phyloP scores from a whole-genome alignment of 1,140 invertebrate species.

The Myzus persicae region DNA sequence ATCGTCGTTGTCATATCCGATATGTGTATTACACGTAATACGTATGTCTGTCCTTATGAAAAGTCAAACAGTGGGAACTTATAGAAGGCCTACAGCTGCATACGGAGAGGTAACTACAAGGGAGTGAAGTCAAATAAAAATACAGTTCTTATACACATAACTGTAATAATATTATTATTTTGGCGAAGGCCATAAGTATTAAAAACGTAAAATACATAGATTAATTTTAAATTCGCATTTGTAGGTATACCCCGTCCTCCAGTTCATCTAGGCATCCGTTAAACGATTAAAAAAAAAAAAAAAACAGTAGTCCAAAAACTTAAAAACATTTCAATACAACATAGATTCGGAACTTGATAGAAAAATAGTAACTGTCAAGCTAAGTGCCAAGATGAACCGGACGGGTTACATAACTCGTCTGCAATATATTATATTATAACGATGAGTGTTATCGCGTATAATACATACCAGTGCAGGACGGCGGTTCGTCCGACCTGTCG shows the following conservation, averaged over 20 bases:
- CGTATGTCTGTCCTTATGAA: too few relatives aligned
- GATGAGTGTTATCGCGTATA: not conserved
- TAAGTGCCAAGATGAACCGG: too few relatives aligned
- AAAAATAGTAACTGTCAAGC: too few relatives aligned
- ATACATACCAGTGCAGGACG: slow-evolving; percentile 75
- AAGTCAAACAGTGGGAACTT: not conserved
- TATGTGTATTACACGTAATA: not conserved
- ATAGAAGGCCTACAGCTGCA: not conserved
- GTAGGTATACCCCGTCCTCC: too few relatives aligned
- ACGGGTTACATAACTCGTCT: not conserved
- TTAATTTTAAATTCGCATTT: not conserved
- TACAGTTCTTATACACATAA: not conserved
- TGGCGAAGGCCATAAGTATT: not conserved
- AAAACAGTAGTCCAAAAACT: too few relatives aligned
- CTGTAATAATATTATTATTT: not conserved
- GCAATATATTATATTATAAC: not conserved
- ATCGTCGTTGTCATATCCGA: not conserved
- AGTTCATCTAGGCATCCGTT: too few relatives aligned
- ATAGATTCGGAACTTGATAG: too few relatives aligned
- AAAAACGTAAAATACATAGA: not conserved
- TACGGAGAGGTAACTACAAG: not conserved
- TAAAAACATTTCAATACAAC: too few relatives aligned
- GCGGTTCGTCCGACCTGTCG: slow-evolving; percentile 83
- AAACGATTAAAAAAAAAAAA: too few relatives aligned
- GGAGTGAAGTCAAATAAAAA: not conserved